Base-by-base conservation (phyloP, 2,888 invertebrate species). In the Lithophane leautieri region DNA sequence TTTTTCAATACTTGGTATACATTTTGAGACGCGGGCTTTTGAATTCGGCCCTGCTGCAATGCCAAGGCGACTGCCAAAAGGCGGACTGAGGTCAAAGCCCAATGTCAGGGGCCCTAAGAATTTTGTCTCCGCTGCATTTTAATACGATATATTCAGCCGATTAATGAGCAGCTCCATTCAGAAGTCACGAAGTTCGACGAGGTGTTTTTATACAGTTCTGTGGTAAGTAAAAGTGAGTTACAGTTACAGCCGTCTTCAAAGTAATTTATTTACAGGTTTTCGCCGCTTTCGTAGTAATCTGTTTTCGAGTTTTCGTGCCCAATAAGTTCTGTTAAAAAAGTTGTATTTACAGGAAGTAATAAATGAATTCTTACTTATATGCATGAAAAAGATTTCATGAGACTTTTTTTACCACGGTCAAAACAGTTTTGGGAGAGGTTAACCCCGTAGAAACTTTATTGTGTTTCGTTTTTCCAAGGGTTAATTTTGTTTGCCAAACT, bases 61-160 rank as follows among this genome's bases (percentile, higher is more conserved):
- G 96, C 95, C 96, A 96, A 96, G 96, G 96, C 94, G 90, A 94
- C 92, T 94, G 94, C 95, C 96, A 94, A 96, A 96, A 94, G 93
- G 90, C 91, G 90, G 81, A 86, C 86, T 91, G 92, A 95, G 95
- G 95, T 93, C 94, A 92, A 89, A 91, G 86, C 90, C 92, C 96
- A 96, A 96, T 95, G 96, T 96, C 96, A 96, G 95, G 96, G 95
- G 96, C 95, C 95, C 95, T 94, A 93, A 91, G 92, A 93, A 92
- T 94, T 93, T 93, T 92, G 91, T 91, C 89, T 92, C 88, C 75
- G 84, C 75, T 87, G 89, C 87, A 90, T 90, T 90, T 90, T 85
- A 83, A 83, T 85, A 71, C 47, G 78, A 76, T 81, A 78, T 70
- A 72, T 73, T 79, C 76, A 73, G 72, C 58, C 58, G 74, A 84